Conservation (phyloP, 1,140 invertebrate genomes). For the Pemphigus obesinymphae region DNA sequence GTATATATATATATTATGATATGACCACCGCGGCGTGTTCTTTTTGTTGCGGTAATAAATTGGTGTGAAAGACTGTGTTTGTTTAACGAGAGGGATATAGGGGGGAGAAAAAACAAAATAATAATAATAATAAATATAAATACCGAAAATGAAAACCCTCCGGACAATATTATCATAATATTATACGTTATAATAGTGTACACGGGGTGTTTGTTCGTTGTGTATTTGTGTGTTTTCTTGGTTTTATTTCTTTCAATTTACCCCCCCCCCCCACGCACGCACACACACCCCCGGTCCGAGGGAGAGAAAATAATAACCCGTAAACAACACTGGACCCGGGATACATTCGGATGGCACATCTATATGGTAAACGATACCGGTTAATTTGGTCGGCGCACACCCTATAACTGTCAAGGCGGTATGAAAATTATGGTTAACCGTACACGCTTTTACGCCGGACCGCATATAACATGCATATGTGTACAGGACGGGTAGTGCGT, state of each 20-base stretch:
- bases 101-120: neutral
- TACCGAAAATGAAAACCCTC: conserved; percentile 25
- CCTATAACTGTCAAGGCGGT: conserved; percentile 35
- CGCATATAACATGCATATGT: too few relatives aligned
- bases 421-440: conserved; percentile 22
- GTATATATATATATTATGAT: too few relatives aligned
- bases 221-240: neutral
- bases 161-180: neutral
- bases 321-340: conserved; percentile 33
- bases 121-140: neutral
- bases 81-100: neutral
- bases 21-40: conserved; percentile 31
- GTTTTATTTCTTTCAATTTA: neutral
- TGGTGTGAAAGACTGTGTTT: conserved; percentile 36
- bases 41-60: conserved; percentile 37
- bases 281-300: neutral
- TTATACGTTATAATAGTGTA: too few relatives aligned
- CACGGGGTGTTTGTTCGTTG: too few relatives aligned
- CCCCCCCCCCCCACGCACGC: too few relatives aligned
- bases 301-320: conserved; percentile 9
- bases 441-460: conserved; percentile 7
- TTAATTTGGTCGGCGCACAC: conserved; percentile 40
- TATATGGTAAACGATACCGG: conserved; percentile 9
- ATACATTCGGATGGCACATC: neutral
- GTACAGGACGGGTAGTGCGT: too few relatives aligned